Percentiles rank a stretch among this genome's conserved stretches.
phyloP scores from a whole-genome alignment of 64 coral and sea anemone genomes.

The Dendronephthya gigantea region DNA sequence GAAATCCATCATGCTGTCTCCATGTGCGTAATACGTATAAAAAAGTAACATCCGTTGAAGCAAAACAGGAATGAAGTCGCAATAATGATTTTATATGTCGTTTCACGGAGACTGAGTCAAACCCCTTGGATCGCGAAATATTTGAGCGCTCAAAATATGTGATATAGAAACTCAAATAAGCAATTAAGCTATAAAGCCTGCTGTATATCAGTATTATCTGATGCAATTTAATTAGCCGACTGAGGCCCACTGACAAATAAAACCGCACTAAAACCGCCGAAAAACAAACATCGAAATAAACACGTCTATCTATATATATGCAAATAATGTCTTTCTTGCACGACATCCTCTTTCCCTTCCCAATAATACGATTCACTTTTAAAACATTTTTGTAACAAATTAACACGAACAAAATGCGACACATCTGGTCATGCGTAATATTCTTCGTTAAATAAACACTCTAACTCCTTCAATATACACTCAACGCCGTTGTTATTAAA shows the following conservation, averaged over 20 bases:
- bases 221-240: neutral
- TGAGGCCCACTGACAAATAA: neutral
- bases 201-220: neutral
- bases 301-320: neutral
- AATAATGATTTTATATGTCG: no score
- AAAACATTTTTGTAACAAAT: neutral
- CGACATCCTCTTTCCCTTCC: neutral
- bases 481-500: neutral
- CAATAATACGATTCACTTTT: neutral
- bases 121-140: no score
- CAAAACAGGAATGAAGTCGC: no score
- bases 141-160: no score
- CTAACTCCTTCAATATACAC: neutral
- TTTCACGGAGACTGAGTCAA: no score
- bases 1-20: no score
- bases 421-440: neutral
- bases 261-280: neutral
- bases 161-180: neutral
- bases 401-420: neutral
- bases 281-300: neutral
- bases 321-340: neutral
- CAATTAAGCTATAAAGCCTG: neutral
- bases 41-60: no score
- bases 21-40: no score
- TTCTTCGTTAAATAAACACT: neutral